Base-by-base conservation (phyloP, 2,113 vertebrate genomes). In the Malurus melanocephalus region DNA sequence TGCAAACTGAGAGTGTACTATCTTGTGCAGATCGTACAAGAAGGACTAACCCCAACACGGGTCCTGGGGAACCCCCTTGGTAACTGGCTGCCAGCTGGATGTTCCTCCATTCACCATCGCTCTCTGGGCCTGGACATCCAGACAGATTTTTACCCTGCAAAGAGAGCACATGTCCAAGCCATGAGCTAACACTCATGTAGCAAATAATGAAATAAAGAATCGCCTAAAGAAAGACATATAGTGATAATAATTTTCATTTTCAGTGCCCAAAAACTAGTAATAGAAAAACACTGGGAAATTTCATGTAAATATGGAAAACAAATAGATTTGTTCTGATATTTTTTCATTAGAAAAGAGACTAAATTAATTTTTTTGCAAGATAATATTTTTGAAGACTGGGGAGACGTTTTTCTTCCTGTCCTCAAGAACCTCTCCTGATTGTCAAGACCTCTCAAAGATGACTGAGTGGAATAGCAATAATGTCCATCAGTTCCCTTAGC, bases 261-360 rank as follows among this genome's bases (percentile, higher is more conserved):
- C 49, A 91, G n/a, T 72, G 30, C 77, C 46, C 28, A 74, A 85
- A 92, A 83, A 33, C 19, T 60, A 60, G 69, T 72, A 32, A 66
- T 35, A 76, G 57, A 71, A 74, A 89, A 85, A 80, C 14, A 11
- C 11, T 52, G 17, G 30, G 13, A 45, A 76, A 51, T 22, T 49
- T 80, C 77, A 86, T 81, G 33, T 22, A 89, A 94, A 85, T 52
- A 9, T 26, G 13, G 85, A 89, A 94, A 94, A 80, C 45, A 93
- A 85, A 85, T 49, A 11, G 16, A 68, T 85, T 80, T 10, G 38
- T 90, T 89, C 42, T 90, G 15, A 68, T 76, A 32, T 65, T 51
- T 83, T 83, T 42, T 66, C 67, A 72, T 56, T 83, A 75, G 59
- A 91, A 33, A 19, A 51, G 82, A 84, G 11, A 9, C 14, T 61